Conservation (phyloP, 2,113 vertebrate species). For the Brachyistius frenatus region DNA sequence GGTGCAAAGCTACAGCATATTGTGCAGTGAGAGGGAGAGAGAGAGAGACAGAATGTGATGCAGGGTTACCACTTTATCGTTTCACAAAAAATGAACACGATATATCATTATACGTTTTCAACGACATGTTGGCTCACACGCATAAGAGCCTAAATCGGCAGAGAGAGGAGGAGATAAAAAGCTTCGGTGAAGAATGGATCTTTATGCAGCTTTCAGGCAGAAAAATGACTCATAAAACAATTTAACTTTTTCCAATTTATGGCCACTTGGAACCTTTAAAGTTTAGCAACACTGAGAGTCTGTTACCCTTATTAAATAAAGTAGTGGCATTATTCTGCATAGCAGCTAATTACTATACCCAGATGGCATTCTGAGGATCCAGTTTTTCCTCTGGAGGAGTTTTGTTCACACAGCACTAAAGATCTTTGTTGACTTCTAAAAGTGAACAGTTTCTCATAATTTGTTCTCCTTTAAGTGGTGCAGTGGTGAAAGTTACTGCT, state of each 20-base stretch:
- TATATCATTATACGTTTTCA: conserved; percentile 39
- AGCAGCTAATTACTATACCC: conserved; percentile 51
- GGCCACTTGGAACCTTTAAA: conserved; percentile 25
- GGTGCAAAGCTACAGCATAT: background rate
- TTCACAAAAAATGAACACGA: conserved; percentile 11
- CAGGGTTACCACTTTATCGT: conserved; percentile 14
- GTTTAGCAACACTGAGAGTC: conserved; percentile 5
- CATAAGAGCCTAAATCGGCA: conserved; percentile 24
- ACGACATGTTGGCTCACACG: conserved; percentile 11
- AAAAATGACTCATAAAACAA: conserved; percentile 46
- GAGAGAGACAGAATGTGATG: background rate
- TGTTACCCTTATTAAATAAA: conserved; percentile 41
- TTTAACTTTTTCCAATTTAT: conserved; percentile 11
- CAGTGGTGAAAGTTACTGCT: conserved; percentile 4
- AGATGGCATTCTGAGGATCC: conserved; percentile 35
- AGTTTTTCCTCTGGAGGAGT: conserved; percentile 14
- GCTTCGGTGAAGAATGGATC: conserved; percentile 46
- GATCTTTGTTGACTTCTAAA: conserved; percentile 20
- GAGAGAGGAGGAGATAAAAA: conserved; percentile 48
- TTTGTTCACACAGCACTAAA: conserved; percentile 46
- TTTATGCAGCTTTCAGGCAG: conserved; percentile 55
- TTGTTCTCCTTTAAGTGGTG: conserved; percentile 38
- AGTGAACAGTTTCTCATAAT: background rate
- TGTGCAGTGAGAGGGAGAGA: background rate
- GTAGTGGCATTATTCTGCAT: conserved; percentile 17